Base-by-base conservation (phyloP, 2,888 invertebrate species). In the Timema podura region DNA sequence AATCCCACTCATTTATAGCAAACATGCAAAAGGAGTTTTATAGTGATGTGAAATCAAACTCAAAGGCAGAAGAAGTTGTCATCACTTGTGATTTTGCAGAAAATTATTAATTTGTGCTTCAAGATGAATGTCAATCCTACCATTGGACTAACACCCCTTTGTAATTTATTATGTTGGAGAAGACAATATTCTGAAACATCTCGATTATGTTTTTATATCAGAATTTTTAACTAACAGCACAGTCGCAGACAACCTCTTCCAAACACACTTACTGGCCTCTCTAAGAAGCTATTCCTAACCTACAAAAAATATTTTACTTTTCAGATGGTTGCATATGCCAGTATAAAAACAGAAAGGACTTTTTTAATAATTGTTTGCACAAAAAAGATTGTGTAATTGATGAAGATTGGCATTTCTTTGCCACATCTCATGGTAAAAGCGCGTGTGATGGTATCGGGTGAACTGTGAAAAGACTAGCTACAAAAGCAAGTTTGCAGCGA, bases 71-170 rank as follows among this genome's bases (percentile, higher is more conserved):
- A 11, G 13, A 54, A 54, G 54, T 54, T 54, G 11, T 54, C 16
- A 16, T 54, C n/a, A 54, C 13, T 11, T 5, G 54, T 54, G 54
- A 54, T 7, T 54, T 54, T 54, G 54, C 54, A 15, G 54, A 54
- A 54, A 54, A 54, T 54, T 54, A 54, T 54, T 54, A 5, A 11
- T 54, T 54, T 54, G 54, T 54, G 54, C 54, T 54, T 11, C 54
- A 54, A 13, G 54, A 54, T 30, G 30, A 30, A 30, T 1, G 1
- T 30, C 30, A 30, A 30, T 30, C 30, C 30, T 30, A 30, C 30
- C 30, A 30, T 11, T 10, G 54, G 54, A 54, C 54, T 54, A 54
- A 54, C 54, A 54, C 16, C 54, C n/a, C 13, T 54, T 54, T 54
- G 13, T 54, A 54, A 13, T 54, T 8, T 54, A 54, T 54, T 54